A percentile compares a stretch with the other conserved stretches of the same genome.
Evolutionary conservation across 2,797 vertebrate genomes (phyloP).

Genomic region (Phataginus tricuspis): DNA sequence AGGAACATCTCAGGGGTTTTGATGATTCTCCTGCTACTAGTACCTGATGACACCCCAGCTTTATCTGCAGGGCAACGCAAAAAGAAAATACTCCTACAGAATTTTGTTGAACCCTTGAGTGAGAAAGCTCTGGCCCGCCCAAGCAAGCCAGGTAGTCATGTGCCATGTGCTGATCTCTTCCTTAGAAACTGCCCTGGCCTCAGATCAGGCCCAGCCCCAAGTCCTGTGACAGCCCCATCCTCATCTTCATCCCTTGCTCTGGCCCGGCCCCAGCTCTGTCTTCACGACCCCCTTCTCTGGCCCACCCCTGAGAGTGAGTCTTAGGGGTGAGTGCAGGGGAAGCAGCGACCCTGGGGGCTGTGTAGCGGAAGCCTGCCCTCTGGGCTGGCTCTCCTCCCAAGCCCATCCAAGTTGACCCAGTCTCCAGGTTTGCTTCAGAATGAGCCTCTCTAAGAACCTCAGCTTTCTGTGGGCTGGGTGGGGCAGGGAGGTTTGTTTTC

Average conservation of each 20-base stretch:
- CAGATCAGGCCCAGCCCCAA: background rate
- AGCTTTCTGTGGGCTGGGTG: accelerated
- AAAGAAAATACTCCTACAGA: accelerated
- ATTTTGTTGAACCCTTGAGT: accelerated
- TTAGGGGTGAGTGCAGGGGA: background rate
- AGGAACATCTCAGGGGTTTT: background rate
- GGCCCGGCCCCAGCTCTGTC: background rate
- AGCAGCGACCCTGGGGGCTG: background rate
- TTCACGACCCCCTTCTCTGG: background rate
- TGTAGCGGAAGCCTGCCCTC: background rate
- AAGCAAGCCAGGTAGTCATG: accelerated
- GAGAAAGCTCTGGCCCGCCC: background rate
- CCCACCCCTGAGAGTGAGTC: background rate
- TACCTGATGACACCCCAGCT: background rate
- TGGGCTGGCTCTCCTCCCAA: background rate
- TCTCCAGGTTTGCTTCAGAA: background rate
- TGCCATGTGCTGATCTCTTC: background rate
- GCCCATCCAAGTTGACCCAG: background rate
- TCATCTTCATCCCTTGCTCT: background rate
- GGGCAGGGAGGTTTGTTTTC: background rate
- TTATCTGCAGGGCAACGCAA: background rate
- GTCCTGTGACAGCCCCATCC: accelerated
- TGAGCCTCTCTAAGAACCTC: too few relatives aligned
- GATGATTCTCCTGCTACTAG: too few relatives aligned
- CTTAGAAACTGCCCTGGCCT: background rate